Evolutionary conservation across 2,113 vertebrate species (phyloP).

Genomic region (Xiphophorus maculatus): DNA sequence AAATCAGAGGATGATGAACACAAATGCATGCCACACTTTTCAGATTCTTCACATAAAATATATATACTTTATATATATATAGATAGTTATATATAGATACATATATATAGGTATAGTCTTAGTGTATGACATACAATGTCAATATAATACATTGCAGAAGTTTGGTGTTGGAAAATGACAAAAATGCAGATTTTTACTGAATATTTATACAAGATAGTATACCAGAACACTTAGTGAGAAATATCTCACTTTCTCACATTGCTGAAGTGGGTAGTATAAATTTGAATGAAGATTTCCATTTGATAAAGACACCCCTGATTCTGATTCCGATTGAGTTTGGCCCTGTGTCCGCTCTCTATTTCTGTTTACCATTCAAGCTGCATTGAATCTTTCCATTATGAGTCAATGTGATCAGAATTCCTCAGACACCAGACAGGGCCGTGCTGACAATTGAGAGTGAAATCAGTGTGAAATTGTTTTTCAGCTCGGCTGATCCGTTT

Average conservation of each 20-base stretch:
- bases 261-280: background rate
- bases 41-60: too few species aligned
- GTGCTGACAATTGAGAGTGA: constrained; percentile 78
- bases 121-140: too few species aligned
- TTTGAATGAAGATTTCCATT: constrained; percentile 14
- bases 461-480: constrained; percentile 81
- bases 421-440: constrained; percentile 69
- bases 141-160: too few species aligned
- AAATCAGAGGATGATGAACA: background rate
- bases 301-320: constrained; percentile 43
- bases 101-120: too few species aligned
- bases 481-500: constrained; percentile 79
- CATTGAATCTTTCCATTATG: constrained; percentile 79
- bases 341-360: constrained; percentile 32
- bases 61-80: too few species aligned
- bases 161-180: too few species aligned
- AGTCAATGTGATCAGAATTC: constrained; percentile 77
- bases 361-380: constrained; percentile 75
- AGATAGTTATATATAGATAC: too few species aligned
- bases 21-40: too few species aligned
- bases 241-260: background rate
- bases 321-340: constrained; percentile 59
- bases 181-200: too few species aligned
- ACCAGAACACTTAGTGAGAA: background rate
- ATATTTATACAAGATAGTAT: too few species aligned